These are phyloP conservation scores for Butorides virescens DNA, from an alignment of 2,113 vertebrate genomes.

Conservation along the genomic window DNA sequence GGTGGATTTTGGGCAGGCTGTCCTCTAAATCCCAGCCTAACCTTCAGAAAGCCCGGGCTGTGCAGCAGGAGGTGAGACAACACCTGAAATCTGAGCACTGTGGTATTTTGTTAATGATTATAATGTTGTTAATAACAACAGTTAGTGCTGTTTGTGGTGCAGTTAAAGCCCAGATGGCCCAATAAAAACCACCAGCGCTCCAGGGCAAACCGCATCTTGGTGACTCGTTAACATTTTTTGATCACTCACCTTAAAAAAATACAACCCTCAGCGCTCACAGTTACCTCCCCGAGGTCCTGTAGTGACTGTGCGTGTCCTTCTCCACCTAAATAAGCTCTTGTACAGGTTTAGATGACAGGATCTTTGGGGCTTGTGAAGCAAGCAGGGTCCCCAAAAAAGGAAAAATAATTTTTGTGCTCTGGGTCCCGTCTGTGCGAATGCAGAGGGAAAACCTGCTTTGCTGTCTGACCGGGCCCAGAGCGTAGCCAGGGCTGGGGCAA, in stretches of 20 bases:
- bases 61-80: neutral
- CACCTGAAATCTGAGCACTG: neutral
- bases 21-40: neutral
- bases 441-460: neutral
- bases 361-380: neutral
- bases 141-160: slow-evolving; percentile 33
- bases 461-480: neutral
- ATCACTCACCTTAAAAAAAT: neutral
- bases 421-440: neutral
- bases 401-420: neutral
- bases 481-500: neutral
- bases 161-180: slow-evolving; percentile 56
- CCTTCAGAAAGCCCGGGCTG: neutral
- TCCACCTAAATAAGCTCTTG: neutral
- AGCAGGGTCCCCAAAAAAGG: neutral
- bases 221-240: neutral
- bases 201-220: neutral
- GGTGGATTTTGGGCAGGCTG: neutral
- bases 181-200: slow-evolving; percentile 3
- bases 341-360: neutral
- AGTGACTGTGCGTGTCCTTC: neutral
- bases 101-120: slow-evolving; percentile 40
- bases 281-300: neutral
- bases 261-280: neutral
- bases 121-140: slow-evolving; percentile 9